Evolutionary conservation across 2,113 vertebrate genomes (phyloP).

Genomic region (Paralichthys olivaceus): DNA sequence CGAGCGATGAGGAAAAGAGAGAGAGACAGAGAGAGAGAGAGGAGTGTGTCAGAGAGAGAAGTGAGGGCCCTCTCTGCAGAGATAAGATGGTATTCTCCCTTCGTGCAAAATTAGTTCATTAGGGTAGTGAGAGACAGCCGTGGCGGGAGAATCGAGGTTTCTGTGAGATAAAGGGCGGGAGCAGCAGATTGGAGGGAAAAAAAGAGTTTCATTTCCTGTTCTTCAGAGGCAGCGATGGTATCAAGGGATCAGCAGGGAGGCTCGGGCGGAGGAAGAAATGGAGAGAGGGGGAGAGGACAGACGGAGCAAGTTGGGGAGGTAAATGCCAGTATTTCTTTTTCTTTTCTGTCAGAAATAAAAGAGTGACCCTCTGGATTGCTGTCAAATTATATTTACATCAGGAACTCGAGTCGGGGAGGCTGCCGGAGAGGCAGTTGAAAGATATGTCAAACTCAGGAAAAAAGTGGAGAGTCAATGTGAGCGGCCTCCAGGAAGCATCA

Average conservation of each 20-base stretch:
- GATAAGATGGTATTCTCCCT: slow-evolving; percentile 78
- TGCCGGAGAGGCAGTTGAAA: slow-evolving; percentile 54
- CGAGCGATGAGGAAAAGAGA: slow-evolving; percentile 36
- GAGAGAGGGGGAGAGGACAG: slow-evolving; percentile 45
- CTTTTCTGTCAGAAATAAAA: slow-evolving; percentile 38
- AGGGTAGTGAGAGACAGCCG: slow-evolving; percentile 61
- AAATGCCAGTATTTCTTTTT: slow-evolving; percentile 71
- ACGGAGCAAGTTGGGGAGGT: slow-evolving; percentile 45
- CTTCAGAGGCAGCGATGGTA: slow-evolving; percentile 69
- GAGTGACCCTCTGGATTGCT: slow-evolving; percentile 33
- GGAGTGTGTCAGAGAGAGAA: slow-evolving; percentile 31
- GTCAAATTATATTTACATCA: slow-evolving; percentile 46
- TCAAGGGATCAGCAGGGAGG: slow-evolving; percentile 65
- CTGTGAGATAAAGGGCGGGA: slow-evolving; percentile 70
- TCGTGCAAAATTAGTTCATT: slow-evolving; percentile 78
- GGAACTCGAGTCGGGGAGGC: slow-evolving; percentile 18
- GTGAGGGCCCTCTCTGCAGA: slow-evolving; percentile 45
- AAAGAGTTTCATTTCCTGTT: slow-evolving; percentile 79
- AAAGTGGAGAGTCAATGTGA: slow-evolving; percentile 41
- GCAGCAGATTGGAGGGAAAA: slow-evolving; percentile 52
- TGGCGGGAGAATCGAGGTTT: slow-evolving; percentile 53
- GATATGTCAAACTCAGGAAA: slow-evolving; percentile 64
- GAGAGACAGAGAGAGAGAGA: not conserved
- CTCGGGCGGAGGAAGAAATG: slow-evolving; percentile 31
- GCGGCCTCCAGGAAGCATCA: not conserved